Evolutionary conservation across 2,113 vertebrate genomes (phyloP).

Genomic region (Corythaeola cristata): DNA sequence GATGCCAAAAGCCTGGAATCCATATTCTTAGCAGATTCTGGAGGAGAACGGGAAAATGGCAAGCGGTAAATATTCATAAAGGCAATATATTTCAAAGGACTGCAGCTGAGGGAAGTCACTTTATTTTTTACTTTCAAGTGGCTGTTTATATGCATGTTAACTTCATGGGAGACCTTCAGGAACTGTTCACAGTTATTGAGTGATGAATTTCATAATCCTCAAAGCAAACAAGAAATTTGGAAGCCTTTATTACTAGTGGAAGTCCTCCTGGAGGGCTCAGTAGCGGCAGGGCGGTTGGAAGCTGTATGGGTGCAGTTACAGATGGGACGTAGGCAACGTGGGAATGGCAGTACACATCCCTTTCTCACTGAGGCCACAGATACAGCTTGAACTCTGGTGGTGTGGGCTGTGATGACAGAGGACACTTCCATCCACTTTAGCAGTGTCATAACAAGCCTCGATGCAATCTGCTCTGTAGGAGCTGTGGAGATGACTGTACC

Average conservation of each 20-base stretch:
- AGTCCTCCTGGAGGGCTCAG: not conserved
- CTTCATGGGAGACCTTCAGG: not conserved
- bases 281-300: not conserved
- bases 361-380: not conserved
- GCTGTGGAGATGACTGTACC: not conserved
- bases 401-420: not conserved
- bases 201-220: not conserved
- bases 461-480: not conserved
- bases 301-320: not conserved
- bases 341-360: not conserved
- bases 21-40: not conserved
- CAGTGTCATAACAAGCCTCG: not conserved
- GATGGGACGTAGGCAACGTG: accelerated
- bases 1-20: not conserved
- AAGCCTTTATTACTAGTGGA: not conserved
- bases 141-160: not conserved
- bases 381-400: not conserved
- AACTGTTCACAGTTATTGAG: not conserved
- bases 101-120: not conserved
- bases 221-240: not conserved
- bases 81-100: not conserved
- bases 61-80: not conserved
- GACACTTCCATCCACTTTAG: not conserved
- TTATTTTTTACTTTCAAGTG: not conserved
- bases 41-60: not conserved